These are phyloP conservation scores for Paramuricea clavata DNA, from an alignment of 92 coral and sea anemone genomes.

Conservation along the genomic window DNA sequence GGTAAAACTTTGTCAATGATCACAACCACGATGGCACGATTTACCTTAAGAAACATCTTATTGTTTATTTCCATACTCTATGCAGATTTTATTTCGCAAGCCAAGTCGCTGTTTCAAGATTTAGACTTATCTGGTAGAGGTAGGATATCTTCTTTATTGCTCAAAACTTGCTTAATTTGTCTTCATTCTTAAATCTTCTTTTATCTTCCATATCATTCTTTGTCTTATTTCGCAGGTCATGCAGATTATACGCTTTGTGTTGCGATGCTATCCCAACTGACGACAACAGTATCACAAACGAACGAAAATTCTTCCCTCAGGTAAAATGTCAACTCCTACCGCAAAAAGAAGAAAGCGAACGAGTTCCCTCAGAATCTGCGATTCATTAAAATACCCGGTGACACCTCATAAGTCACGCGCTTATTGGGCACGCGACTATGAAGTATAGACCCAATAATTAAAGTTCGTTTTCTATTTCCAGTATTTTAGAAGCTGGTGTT, in stretches of 20 bases:
- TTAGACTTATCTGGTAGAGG: slow-evolving; percentile 95
- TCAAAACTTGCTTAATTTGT: background rate
- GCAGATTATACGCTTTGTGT: slow-evolving; percentile 38
- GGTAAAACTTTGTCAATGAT: background rate
- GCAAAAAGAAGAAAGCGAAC: background rate
- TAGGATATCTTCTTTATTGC: background rate
- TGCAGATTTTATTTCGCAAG: slow-evolving; percentile 86
- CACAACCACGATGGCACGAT: too few relatives aligned
- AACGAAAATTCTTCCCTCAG: slow-evolving; percentile 9
- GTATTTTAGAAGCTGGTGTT: slow-evolving; percentile 80
- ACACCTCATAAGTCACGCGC: too few relatives aligned
- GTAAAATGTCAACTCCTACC: background rate
- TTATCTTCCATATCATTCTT: background rate
- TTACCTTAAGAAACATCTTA: too few relatives aligned
- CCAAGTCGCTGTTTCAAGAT: slow-evolving; percentile 86
- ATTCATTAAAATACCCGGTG: too few relatives aligned
- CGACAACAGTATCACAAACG: slow-evolving; percentile 26
- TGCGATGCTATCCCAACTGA: slow-evolving; percentile 30
- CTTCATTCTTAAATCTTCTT: background rate
- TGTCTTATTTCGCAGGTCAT: slow-evolving; percentile 7
- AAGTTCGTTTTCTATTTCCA: slow-evolving; percentile 4
- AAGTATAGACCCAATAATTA: too few relatives aligned
- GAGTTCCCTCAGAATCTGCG: too few relatives aligned
- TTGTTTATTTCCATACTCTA: background rate
- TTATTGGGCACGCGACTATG: too few relatives aligned